Base-by-base conservation (phyloP, 2,888 invertebrate species). In the Hedya salicella region DNA sequence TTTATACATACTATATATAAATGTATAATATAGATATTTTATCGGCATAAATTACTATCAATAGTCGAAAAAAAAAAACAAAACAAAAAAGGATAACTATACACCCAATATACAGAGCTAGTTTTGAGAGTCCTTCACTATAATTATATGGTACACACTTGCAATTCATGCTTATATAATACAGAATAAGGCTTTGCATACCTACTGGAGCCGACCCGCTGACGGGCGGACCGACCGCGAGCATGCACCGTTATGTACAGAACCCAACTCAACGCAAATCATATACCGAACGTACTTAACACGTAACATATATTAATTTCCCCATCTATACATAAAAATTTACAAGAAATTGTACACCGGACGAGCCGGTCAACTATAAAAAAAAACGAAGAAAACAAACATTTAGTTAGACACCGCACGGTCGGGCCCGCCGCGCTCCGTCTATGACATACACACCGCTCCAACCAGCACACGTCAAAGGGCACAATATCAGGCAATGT, bases 31-130 rank as follows among this genome's bases (percentile, higher is more conserved):
- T 70, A 70, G 63, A 70, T 71, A 68, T 78, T 85, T 87, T 87
- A 89, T 88, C 86, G 78, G 89, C 91, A 92, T 92, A 92, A 92
- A 92, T 92, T 90, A 92, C 89, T 91, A 91, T 89, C 82, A 89
- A 87, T 91, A 88, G 83, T 87, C 85, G 80, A 85, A 82, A 81
- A 75, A 83, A 85, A 25, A 82, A 83, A 88, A 83, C 80, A 86
- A 89, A 85, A 82, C 80, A 81, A 85, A 85, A 81, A 87, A 81
- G 76, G 81, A 89, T 88, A 89, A 87, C 91, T 91, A 87, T 91
- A 91, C 91, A 91, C 91, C 90, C 89, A 90, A 90, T 91, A 88
- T 92, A 91, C 91, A 92, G 83, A 89, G 77, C 86, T 88, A 88
- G 74, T 81, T 81, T 75, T 79, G 83, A 86, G 87, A 88, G 84